phyloP scores from a whole-genome alignment of 2,888 invertebrate species.

The Idaea straminata region DNA sequence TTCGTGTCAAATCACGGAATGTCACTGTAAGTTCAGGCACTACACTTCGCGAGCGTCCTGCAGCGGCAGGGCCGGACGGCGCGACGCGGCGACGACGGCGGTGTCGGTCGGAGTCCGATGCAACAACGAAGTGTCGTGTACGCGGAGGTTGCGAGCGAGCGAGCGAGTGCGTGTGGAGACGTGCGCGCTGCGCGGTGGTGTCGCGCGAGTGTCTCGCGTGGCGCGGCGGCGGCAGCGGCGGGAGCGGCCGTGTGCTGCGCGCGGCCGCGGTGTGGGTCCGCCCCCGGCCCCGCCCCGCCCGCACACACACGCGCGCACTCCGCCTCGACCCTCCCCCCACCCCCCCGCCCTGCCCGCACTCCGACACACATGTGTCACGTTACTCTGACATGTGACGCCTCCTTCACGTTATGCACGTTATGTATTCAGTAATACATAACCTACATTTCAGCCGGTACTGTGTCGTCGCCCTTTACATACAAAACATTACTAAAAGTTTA shows the following conservation, averaged over 20 bases:
- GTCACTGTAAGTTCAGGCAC: constrained; percentile 11
- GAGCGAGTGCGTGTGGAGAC: constrained; percentile 29
- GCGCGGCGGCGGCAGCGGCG: background rate
- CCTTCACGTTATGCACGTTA: constrained; percentile 72
- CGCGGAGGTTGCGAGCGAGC: constrained; percentile 52
- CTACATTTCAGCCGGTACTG: background rate
- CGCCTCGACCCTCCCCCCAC: constrained; percentile 44
- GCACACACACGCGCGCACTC: constrained; percentile 51
- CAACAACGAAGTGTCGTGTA: constrained; percentile 56
- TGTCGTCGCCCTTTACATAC: no score
- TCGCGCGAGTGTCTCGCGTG: constrained; percentile 54
- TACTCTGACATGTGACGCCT: constrained; percentile 62
- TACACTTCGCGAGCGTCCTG: constrained; percentile 55
- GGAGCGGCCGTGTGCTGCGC: constrained; percentile 50
- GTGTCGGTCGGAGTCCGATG: constrained; percentile 51
- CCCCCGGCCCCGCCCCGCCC: constrained; percentile 63
- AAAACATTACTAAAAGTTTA: no score
- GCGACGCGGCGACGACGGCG: constrained; percentile 43
- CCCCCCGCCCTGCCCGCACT: constrained; percentile 50
- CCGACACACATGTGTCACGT: constrained; percentile 42
- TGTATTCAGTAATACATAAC: constrained; percentile 32
- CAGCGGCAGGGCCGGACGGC: constrained; percentile 35
- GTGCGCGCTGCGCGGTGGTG: constrained; percentile 57
- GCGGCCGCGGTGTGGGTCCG: constrained; percentile 58
- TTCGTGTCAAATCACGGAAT: background rate